A percentile compares a stretch with the other conserved stretches of the same genome.
phyloP scores from a whole-genome alignment of 2,888 invertebrate genomes.

The Drosophila nr. perissopoda region DNA sequence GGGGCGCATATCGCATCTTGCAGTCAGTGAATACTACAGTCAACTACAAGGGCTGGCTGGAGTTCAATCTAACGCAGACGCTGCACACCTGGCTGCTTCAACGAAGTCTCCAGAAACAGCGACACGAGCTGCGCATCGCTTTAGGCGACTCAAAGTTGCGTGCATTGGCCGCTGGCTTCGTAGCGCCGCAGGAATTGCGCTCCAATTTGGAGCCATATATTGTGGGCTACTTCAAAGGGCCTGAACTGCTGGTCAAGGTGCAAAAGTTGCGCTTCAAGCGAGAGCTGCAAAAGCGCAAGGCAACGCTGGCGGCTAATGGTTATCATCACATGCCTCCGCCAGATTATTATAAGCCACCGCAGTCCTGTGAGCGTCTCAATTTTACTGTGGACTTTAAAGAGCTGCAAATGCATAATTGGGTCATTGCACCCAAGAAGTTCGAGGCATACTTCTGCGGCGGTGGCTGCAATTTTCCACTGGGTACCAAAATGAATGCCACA shows the following conservation, averaged over 20 bases:
- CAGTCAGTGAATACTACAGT: conserved; percentile 90
- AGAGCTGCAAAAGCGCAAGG: conserved; percentile 85
- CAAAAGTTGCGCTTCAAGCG: conserved; percentile 81
- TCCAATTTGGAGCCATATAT: conserved; percentile 94
- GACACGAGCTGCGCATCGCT: conserved; percentile 72
- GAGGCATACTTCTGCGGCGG: conserved; percentile 97
- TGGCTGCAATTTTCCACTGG: conserved; percentile 96
- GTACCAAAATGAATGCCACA: conserved; percentile 96
- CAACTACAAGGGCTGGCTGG: conserved; percentile 92
- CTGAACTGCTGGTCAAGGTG: conserved; percentile 87
- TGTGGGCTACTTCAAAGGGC: conserved; percentile 93
- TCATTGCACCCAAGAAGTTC: conserved; percentile 97
- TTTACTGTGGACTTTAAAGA: conserved; percentile 96
- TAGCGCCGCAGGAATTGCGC: conserved; percentile 85
- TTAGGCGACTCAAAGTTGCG: conserved; percentile 86
- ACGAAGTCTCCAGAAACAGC: conserved; percentile 41
- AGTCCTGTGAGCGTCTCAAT: conserved; percentile 94
- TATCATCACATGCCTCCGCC: conserved; percentile 17
- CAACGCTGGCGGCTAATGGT: conserved; percentile 4
- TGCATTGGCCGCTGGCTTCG: conserved; percentile 90
- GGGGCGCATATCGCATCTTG: conserved; percentile 88
- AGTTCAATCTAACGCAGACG: conserved; percentile 92
- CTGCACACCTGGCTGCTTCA: conserved; percentile 90
- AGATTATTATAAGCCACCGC: conserved; percentile 82
- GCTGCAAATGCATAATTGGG: conserved; percentile 96